Conservation (phyloP, 1,140 invertebrate genomes). For the Drosophila orena region DNA sequence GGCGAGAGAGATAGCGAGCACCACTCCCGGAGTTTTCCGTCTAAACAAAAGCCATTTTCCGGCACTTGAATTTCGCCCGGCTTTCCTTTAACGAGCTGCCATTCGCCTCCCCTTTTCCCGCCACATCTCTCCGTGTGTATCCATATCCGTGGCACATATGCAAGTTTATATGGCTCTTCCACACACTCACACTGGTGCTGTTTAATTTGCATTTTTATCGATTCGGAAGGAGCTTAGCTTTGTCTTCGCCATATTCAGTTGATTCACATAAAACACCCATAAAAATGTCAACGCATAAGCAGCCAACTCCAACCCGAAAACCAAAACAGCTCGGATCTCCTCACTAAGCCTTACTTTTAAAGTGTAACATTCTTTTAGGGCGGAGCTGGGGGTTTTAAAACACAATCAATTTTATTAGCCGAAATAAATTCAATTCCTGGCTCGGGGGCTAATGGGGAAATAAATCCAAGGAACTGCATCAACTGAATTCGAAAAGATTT, state of each 20-base stretch:
- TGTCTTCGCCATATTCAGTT: slow-evolving; percentile 65
- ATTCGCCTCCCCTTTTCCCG: slow-evolving; percentile 1
- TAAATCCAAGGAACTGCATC: background rate
- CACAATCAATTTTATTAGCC: slow-evolving; percentile 66
- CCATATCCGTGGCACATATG: slow-evolving; percentile 45
- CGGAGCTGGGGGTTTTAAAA: slow-evolving; percentile 46
- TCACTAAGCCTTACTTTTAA: slow-evolving; percentile 62
- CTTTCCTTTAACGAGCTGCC: slow-evolving; percentile 63
- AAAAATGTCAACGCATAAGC: slow-evolving; percentile 78
- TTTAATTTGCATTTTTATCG: slow-evolving; percentile 83
- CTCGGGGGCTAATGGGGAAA: slow-evolving; percentile 4
- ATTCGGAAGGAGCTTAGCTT: slow-evolving; percentile 73
- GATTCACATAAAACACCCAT: slow-evolving; percentile 71
- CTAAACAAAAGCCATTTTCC: slow-evolving; percentile 78
- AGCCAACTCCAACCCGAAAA: slow-evolving; percentile 25
- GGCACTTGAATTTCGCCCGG: slow-evolving; percentile 63
- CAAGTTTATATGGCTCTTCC: slow-evolving; percentile 39
- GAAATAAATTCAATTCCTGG: slow-evolving; percentile 40
- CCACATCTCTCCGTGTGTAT: slow-evolving; percentile 28
- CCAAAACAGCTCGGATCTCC: slow-evolving; percentile 33
- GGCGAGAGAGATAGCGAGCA: background rate
- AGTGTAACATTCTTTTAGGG: slow-evolving; percentile 54
- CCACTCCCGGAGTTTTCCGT: slow-evolving; percentile 25
- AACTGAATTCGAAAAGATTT: background rate
- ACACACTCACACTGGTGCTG: slow-evolving; percentile 35